phyloP scores from a whole-genome alignment of 2,797 vertebrate genomes.

The Chaenodraco wilsoni region DNA sequence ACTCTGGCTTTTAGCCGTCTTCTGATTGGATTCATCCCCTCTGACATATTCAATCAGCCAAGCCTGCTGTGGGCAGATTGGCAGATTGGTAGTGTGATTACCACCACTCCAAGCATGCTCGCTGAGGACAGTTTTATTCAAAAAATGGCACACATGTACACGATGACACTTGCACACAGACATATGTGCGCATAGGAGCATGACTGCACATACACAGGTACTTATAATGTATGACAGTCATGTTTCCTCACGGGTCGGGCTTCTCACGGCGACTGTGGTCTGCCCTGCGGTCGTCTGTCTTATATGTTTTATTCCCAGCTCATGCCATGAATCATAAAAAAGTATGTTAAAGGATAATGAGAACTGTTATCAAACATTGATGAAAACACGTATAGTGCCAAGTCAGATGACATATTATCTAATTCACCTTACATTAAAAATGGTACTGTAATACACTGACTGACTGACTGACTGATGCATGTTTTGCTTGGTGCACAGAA shows the following conservation, averaged over 20 bases:
- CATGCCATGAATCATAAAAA: constrained; percentile 32
- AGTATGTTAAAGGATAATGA: constrained; percentile 22
- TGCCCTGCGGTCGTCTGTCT: constrained; percentile 29
- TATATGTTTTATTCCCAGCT: constrained; percentile 54
- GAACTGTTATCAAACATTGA: constrained; percentile 20
- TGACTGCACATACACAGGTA: constrained; percentile 48
- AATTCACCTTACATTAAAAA: not conserved
- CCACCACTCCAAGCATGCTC: constrained; percentile 64
- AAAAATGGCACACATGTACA: constrained; percentile 24
- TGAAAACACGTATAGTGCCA: constrained; percentile 20
- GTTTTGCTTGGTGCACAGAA: constrained; percentile 73
- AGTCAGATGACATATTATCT: constrained; percentile 45
- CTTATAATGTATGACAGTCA: constrained; percentile 24
- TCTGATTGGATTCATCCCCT: constrained; percentile 77
- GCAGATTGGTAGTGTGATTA: constrained; percentile 77
- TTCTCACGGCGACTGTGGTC: constrained; percentile 30
- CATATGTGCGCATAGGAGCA: constrained; percentile 54
- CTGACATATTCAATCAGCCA: constrained; percentile 79
- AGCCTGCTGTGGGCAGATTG: constrained; percentile 74
- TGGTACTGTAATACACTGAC: constrained; percentile 19
- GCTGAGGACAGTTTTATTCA: constrained; percentile 57
- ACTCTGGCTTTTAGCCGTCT: constrained; percentile 66
- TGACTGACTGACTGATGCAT: constrained; percentile 72
- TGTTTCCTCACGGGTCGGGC: constrained; percentile 20
- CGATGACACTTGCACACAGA: constrained; percentile 48